A percentile compares a stretch with the other conserved stretches of the same genome.
Conservation (phyloP, 2,888 invertebrate genomes). For the Perithous albicinctus region DNA sequence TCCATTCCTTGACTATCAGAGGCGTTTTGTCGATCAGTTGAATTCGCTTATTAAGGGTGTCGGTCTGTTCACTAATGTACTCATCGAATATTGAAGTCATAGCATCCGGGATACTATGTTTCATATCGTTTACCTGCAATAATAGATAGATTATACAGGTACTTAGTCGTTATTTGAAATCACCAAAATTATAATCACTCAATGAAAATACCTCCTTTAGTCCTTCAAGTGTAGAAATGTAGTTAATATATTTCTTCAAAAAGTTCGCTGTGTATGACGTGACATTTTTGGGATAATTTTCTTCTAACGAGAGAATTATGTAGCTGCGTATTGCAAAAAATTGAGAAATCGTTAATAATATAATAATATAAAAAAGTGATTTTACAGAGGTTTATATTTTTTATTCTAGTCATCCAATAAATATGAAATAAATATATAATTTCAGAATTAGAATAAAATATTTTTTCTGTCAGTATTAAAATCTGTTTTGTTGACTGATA, state of each 20-base stretch:
- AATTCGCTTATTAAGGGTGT: not conserved
- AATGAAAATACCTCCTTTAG: not conserved
- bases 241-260: not conserved
- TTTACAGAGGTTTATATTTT: too few relatives aligned
- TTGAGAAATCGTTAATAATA: too few relatives aligned
- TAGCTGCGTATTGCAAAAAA: not conserved
- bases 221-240: not conserved
- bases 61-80: not conserved
- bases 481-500: too few relatives aligned
- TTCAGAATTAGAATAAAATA: too few relatives aligned
- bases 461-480: too few relatives aligned
- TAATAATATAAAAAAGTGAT: too few relatives aligned
- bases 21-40: not conserved
- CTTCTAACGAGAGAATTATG: not conserved
- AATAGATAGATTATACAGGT: not conserved
- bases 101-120: not conserved
- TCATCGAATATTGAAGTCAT: not conserved
- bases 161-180: not conserved
- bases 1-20: not conserved
- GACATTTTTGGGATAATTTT: not conserved
- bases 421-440: too few relatives aligned
- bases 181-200: not conserved
- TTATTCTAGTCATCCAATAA: too few relatives aligned
- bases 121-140: not conserved
- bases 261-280: not conserved